Evolutionary conservation across 2,797 vertebrate genomes (phyloP).

Genomic region (Chaunax sp.): DNA sequence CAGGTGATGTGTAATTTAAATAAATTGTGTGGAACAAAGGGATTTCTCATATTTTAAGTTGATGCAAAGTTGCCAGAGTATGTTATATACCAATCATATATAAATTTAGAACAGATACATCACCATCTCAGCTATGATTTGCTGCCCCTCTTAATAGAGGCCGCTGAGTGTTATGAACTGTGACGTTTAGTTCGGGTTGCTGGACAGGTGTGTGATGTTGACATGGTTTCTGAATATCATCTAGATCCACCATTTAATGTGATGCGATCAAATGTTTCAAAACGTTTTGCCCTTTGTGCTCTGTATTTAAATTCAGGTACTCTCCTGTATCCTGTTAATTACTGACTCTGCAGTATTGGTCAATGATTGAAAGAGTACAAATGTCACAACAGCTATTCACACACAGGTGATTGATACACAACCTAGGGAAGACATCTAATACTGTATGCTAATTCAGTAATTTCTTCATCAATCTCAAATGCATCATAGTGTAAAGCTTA

Average conservation of each 20-base stretch:
- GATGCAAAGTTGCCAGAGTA: too few relatives aligned
- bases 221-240: not conserved
- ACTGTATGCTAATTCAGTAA: not conserved
- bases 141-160: not conserved
- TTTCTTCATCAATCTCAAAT: not conserved
- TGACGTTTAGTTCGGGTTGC: not conserved
- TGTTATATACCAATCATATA: not conserved
- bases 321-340: not conserved
- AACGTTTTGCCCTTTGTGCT: not conserved
- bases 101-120: not conserved
- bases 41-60: not conserved
- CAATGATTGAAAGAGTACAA: slow-evolving; percentile 57
- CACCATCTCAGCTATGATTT: not conserved
- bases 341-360: slow-evolving; percentile 20
- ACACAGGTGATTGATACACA: not conserved
- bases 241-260: not conserved
- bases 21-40: not conserved
- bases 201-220: not conserved
- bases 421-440: not conserved
- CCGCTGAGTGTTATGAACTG: not conserved
- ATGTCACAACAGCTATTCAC: slow-evolving; percentile 22
- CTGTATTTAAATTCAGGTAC: not conserved
- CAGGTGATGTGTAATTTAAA: not conserved
- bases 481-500: not conserved
- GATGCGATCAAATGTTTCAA: slow-evolving; percentile 1